A percentile compares a stretch with the other conserved stretches of the same genome.
Conservation (phyloP, 2,113 vertebrate species). For the Hipposideros armiger region DNA sequence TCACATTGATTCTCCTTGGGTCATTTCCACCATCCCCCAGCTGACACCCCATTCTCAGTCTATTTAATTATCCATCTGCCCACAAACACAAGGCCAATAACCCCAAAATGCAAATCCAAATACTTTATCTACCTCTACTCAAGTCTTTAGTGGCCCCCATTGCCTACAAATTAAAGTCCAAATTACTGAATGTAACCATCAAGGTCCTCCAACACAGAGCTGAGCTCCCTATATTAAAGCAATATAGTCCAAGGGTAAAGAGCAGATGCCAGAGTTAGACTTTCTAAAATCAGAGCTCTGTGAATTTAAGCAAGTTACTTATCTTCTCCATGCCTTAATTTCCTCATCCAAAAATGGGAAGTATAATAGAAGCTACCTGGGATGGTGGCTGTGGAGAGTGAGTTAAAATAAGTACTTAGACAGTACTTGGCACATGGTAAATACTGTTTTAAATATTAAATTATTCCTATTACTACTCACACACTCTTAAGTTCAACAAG, state of each 20-base stretch:
- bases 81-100: not conserved
- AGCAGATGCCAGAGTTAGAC: not conserved
- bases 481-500: not conserved
- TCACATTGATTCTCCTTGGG: not conserved
- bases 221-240: not conserved
- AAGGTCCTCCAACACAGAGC: not conserved
- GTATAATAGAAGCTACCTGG: not conserved
- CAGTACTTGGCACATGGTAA: not conserved
- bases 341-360: not conserved
- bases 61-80: not conserved
- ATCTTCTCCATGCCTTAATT: not conserved
- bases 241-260: not conserved
- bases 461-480: not conserved
- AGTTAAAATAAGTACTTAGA: not conserved
- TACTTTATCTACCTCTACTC: not conserved
- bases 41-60: not conserved
- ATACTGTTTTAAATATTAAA: not conserved
- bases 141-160: not conserved
- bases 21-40: not conserved
- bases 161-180: not conserved
- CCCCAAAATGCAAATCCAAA: not conserved
- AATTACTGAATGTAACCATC: not conserved
- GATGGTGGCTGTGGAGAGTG: not conserved
- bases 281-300: not conserved
- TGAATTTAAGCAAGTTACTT: not conserved